phyloP scores from a whole-genome alignment of 2,888 invertebrate genomes.

The Linyphia triangularis region DNA sequence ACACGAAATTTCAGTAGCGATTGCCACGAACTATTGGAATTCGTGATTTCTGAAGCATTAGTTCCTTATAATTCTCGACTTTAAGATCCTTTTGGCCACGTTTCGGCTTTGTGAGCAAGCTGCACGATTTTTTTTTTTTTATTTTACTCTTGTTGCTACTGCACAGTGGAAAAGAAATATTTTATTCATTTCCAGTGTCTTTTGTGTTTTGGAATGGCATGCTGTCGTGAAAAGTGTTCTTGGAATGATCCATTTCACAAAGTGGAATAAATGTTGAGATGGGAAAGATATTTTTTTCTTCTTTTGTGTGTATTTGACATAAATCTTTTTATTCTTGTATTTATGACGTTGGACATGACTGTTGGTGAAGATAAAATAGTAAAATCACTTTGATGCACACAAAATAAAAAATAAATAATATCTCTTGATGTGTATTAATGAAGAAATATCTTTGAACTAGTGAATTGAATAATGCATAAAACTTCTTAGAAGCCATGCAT shows the following conservation, averaged over 20 bases:
- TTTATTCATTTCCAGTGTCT: background rate
- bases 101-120: conserved; percentile 16
- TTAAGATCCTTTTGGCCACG: conserved; percentile 7
- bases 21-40: conserved; percentile 17
- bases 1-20: conserved; percentile 23
- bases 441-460: too few species aligned
- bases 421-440: too few species aligned
- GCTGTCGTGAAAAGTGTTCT: conserved; percentile 6
- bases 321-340: background rate
- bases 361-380: too few species aligned
- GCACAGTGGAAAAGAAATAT: background rate
- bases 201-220: conserved; percentile 10
- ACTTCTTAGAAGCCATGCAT: too few species aligned
- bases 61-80: background rate
- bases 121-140: conserved; percentile 6
- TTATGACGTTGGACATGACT: too few species aligned
- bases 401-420: too few species aligned
- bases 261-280: background rate
- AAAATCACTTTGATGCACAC: too few species aligned
- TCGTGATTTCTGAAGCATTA: conserved; percentile 34
- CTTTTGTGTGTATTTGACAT: background rate
- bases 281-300: background rate
- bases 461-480: too few species aligned
- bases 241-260: background rate
- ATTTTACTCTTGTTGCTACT: background rate